Percentiles rank a stretch among this genome's conserved stretches.
Conservation (phyloP, 2,888 invertebrate species). For the Atherix ibis region DNA sequence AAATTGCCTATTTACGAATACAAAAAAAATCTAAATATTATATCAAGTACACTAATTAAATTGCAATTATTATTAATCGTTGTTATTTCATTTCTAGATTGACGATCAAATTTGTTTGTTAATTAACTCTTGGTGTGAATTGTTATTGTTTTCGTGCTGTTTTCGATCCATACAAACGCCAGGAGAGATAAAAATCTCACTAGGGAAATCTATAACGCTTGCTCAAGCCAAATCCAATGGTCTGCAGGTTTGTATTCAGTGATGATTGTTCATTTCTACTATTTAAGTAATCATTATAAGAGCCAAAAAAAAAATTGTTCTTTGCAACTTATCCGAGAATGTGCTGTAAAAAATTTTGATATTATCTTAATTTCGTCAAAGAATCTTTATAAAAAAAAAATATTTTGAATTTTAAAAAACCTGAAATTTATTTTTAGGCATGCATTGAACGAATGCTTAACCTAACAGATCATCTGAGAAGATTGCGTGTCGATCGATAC, state of each 20-base stretch:
- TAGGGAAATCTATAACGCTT: conserved; percentile 31
- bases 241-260: conserved; percentile 35
- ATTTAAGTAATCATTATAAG: background rate
- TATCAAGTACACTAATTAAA: background rate
- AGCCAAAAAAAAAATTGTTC: background rate
- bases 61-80: conserved; percentile 7
- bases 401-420: too few species aligned
- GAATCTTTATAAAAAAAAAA: too few species aligned
- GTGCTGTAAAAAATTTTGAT: too few species aligned
- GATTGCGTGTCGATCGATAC: conserved; percentile 82
- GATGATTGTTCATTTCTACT: background rate
- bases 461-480: conserved; percentile 79
- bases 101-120: conserved; percentile 95
- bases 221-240: conserved; percentile 31
- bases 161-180: conserved; percentile 85
- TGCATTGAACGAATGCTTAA: conserved; percentile 91
- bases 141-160: conserved; percentile 81
- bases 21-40: background rate
- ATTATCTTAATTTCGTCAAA: too few species aligned
- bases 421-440: conserved; percentile 37
- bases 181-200: conserved; percentile 63
- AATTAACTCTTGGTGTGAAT: conserved; percentile 95
- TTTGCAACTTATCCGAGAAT: background rate
- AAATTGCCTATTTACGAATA: too few species aligned
- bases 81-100: conserved; percentile 44